These are phyloP conservation scores for Antrozous pallidus DNA, from an alignment of 2,797 vertebrate genomes.

Conservation along the genomic window DNA sequence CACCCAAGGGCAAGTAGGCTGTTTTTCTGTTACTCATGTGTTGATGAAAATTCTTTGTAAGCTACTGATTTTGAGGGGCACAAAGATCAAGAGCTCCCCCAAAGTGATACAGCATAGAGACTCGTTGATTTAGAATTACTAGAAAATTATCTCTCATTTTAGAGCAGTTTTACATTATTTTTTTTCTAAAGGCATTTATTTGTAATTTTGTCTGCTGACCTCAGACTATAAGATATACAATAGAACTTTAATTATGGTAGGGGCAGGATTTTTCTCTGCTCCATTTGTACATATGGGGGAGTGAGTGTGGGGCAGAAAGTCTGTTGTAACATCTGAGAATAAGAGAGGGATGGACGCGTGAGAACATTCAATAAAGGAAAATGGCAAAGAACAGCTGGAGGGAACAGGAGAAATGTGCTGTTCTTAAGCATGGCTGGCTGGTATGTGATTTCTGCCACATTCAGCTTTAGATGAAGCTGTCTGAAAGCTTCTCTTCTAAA, in stretches of 20 bases:
- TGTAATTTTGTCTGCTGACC: not conserved
- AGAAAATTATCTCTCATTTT: not conserved
- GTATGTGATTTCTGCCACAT: not conserved
- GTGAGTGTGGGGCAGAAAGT: not conserved
- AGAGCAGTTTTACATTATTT: not conserved
- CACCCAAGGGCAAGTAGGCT: not conserved
- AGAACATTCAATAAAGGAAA: not conserved
- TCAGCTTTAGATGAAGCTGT: not conserved
- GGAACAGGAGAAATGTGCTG: not conserved
- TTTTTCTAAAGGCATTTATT: not conserved
- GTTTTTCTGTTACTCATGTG: not conserved
- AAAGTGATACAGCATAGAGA: not conserved
- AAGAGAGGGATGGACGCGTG: not conserved
- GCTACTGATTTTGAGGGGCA: not conserved
- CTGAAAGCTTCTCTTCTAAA: conserved; percentile 18
- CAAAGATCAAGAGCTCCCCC: not conserved
- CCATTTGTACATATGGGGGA: not conserved
- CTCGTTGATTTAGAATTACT: not conserved
- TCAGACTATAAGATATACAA: not conserved
- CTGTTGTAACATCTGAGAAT: not conserved
- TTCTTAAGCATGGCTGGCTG: not conserved
- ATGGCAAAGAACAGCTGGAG: not conserved
- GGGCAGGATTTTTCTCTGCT: not conserved
- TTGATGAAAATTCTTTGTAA: not conserved
- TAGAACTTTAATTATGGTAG: not conserved